These are phyloP conservation scores for Neosilurus hyrtlii DNA, from an alignment of 2,797 vertebrate genomes.

Conservation along the genomic window DNA sequence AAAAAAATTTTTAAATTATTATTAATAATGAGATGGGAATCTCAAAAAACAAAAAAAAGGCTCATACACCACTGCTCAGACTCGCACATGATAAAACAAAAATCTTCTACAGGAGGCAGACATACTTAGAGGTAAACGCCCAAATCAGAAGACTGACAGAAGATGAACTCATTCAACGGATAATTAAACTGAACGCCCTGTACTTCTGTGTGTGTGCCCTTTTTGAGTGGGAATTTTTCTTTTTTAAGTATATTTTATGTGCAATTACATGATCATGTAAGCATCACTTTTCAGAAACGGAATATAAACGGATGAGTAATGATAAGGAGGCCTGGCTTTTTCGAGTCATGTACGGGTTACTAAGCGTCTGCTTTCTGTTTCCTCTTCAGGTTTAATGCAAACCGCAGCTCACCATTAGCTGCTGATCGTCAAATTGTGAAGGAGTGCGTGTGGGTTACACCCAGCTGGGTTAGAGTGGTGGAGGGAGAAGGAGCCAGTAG, in stretches of 20 bases:
- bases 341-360: background rate
- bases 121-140: too few relatives aligned
- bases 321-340: background rate
- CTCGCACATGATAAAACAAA: too few relatives aligned
- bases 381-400: conserved; percentile 84
- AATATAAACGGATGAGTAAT: background rate
- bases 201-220: too few relatives aligned
- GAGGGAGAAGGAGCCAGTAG: conserved; percentile 68
- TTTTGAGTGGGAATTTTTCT: too few relatives aligned
- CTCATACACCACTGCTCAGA: too few relatives aligned
- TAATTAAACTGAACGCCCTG: too few relatives aligned
- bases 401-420: conserved; percentile 84
- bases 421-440: conserved; percentile 81
- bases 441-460: conserved; percentile 81
- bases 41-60: too few relatives aligned
- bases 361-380: background rate
- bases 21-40: too few relatives aligned
- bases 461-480: conserved; percentile 82
- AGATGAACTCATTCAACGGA: too few relatives aligned
- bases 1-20: too few relatives aligned
- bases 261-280: background rate
- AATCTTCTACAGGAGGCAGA: too few relatives aligned
- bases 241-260: background rate
- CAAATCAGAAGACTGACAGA: too few relatives aligned
- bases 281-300: background rate